These are phyloP conservation scores for Thaumetopoea pityocampa DNA, from an alignment of 1,140 invertebrate species.

Conservation along the genomic window DNA sequence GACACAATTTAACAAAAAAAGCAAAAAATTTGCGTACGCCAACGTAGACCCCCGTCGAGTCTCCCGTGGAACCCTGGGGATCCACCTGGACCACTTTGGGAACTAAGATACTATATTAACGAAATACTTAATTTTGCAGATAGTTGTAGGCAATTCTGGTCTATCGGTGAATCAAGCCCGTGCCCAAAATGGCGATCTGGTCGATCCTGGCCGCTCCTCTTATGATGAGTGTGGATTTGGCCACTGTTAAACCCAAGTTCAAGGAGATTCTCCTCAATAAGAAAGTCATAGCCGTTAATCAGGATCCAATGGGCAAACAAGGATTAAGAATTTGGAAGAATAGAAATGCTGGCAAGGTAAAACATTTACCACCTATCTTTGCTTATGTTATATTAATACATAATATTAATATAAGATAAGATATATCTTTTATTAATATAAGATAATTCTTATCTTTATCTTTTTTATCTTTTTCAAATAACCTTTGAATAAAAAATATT, in stretches of 20 bases:
- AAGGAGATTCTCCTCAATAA: constrained; percentile 87
- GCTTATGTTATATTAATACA: neutral
- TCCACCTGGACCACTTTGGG: too few species aligned
- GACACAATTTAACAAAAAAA: too few species aligned
- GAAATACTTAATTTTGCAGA: constrained; percentile 67
- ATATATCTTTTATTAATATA: too few species aligned
- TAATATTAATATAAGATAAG: too few species aligned
- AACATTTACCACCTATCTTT: constrained; percentile 4
- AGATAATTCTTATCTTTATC: too few species aligned
- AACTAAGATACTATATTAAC: too few species aligned
- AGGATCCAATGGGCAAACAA: constrained; percentile 85
- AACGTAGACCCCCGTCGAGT: too few species aligned
- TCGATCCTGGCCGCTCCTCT: constrained; percentile 91
- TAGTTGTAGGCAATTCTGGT: constrained; percentile 92
- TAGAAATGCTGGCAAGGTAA: too few species aligned
- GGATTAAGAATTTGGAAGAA: constrained; percentile 42
- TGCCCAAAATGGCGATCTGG: constrained; percentile 94
- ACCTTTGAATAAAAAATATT: too few species aligned
- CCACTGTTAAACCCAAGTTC: constrained; percentile 82
- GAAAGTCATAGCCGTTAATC: constrained; percentile 86
- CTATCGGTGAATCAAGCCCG: constrained; percentile 88
- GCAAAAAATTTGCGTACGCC: too few species aligned
- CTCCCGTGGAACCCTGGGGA: too few species aligned
- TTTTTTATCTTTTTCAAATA: too few species aligned
- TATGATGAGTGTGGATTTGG: constrained; percentile 91